phyloP scores from a whole-genome alignment of 92 coral and sea anemone species.

The Phenganax marumi region DNA sequence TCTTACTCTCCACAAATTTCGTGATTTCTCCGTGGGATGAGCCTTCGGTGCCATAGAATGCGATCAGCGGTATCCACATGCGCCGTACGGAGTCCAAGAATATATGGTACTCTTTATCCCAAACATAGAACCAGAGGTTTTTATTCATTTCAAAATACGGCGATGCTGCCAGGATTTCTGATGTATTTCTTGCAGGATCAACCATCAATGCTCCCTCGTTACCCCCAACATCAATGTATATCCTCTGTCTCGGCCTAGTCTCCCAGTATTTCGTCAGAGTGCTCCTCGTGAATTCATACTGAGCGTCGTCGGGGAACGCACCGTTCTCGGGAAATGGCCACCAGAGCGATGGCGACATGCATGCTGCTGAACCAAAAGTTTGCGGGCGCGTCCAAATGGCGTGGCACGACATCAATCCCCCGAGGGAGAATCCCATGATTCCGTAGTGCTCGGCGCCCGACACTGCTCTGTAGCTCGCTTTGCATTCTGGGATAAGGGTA shows the following conservation, averaged over 20 bases:
- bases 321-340: constrained; percentile 58
- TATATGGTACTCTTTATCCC: constrained; percentile 42
- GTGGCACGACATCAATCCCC: constrained; percentile 57
- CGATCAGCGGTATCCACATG: constrained; percentile 48
- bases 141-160: constrained; percentile 58
- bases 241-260: constrained; percentile 49
- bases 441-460: constrained; percentile 44
- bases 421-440: constrained; percentile 57
- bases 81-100: constrained; percentile 27
- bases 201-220: constrained; percentile 43
- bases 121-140: constrained; percentile 53
- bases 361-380: constrained; percentile 62
- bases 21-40: constrained; percentile 29
- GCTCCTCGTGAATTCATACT: constrained; percentile 35
- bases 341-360: constrained; percentile 63
- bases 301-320: constrained; percentile 51
- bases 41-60: constrained; percentile 56
- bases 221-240: constrained; percentile 54
- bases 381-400: constrained; percentile 59
- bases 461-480: constrained; percentile 37
- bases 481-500: constrained; percentile 39
- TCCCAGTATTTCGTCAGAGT: constrained; percentile 42
- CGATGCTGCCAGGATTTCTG: constrained; percentile 32
- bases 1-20: neutral
- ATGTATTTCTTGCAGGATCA: constrained; percentile 35